Base-by-base conservation (phyloP, 2,888 invertebrate species). In the Acanthopleura granulata region DNA sequence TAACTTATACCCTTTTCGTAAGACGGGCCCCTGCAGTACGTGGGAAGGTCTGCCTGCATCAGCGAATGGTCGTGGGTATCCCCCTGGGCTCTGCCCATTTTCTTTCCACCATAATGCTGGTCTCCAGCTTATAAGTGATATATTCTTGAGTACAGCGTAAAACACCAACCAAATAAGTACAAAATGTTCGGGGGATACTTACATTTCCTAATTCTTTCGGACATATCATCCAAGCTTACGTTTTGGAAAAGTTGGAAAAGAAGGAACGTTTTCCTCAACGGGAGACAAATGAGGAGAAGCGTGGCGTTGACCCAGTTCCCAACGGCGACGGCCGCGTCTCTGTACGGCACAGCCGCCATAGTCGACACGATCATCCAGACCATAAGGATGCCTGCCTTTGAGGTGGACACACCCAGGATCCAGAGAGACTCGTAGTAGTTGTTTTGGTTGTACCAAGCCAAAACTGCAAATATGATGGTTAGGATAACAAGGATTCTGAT, bases 341-440 rank as follows among this genome's bases (percentile, higher is more conserved):
- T 79, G 80, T 86, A 85, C 0, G 84, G 82, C 0, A 84, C 82
- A 0, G 86, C 85, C 0, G 89, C 85, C 76, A 86, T 86, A 3
- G 90, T 90, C 11, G 88, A 83, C 14, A 90, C 88, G 0, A 90
- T 83, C 80, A 90, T 89, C 91, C 91, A 91, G 4, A 89, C 87
- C 49, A 91, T 75, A 88, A 90, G 90, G 72, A 88, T 86, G 22
- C 89, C 86, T 50, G 87, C 85, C 18, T 87, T 86, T 74, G 88
- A 84, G 4, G 86, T 79, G 25, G 84, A 82, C 29, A 85, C 84
- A n/a, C 82, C 79, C 51, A 87, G 77, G 27, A 91, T 89, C 90
- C 90, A 91, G 49, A 91, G 82, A 0, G 91, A 88, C 79, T 91
- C 91, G 30, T 82, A 85, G 77, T 88, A 87, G 80, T 89, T 90